Evolutionary conservation across 1,140 invertebrate genomes (phyloP).

Genomic region (Calycopis cecrops): DNA sequence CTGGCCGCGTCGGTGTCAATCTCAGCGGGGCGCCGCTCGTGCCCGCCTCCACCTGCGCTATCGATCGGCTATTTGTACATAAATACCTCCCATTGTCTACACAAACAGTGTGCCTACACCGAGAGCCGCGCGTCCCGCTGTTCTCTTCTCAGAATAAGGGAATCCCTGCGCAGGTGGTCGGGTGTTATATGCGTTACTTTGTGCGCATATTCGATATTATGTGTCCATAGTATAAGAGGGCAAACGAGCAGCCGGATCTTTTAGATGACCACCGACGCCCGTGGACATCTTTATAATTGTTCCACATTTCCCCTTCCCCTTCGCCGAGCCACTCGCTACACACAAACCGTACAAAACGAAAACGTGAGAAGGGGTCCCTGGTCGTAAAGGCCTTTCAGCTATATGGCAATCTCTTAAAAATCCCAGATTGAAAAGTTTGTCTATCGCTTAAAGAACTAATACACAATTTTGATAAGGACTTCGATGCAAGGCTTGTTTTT

Average conservation of each 20-base stretch:
- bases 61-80: constrained; percentile 25
- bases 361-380: too few species aligned
- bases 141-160: constrained; percentile 27
- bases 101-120: constrained; percentile 28
- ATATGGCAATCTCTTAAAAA: too few species aligned
- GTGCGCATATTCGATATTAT: constrained; percentile 7
- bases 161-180: constrained; percentile 35
- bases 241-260: too few species aligned
- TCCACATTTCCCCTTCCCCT: too few species aligned
- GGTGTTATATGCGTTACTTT: constrained; percentile 19
- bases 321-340: too few species aligned
- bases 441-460: too few species aligned
- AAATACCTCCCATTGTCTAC: constrained; percentile 39
- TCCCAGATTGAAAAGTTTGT: too few species aligned
- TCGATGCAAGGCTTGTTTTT: too few species aligned
- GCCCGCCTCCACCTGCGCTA: constrained; percentile 31
- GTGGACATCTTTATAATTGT: too few species aligned
- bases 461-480: too few species aligned
- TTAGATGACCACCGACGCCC: constrained; percentile 7
- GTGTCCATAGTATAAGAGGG: constrained; percentile 2
- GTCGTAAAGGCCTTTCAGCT: too few species aligned
- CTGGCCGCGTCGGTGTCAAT: constrained; percentile 27
- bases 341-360: too few species aligned
- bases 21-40: constrained; percentile 39
- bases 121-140: constrained; percentile 31